phyloP scores from a whole-genome alignment of 2,797 vertebrate genomes.

The Spondyliosoma cantharus region DNA sequence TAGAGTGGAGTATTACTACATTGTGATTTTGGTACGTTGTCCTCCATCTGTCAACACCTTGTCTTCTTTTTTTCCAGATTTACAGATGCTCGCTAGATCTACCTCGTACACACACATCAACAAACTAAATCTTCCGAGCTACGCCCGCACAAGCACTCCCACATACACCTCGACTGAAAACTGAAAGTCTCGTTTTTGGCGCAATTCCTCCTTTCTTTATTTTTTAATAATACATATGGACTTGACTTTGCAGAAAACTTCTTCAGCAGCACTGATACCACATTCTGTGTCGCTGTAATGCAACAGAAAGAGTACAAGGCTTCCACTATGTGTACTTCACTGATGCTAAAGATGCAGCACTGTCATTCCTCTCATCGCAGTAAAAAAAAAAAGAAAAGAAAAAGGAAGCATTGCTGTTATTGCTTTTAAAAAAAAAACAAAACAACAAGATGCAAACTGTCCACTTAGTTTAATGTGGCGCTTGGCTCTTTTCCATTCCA shows the following conservation, averaged over 20 bases:
- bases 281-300: neutral
- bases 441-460: slow-evolving; percentile 44
- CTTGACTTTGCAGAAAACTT: slow-evolving; percentile 9
- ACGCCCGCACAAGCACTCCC: neutral
- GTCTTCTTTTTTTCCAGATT: neutral
- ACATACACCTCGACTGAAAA: neutral
- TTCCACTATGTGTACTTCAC: neutral
- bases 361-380: slow-evolving; percentile 24
- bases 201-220: neutral
- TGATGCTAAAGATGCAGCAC: slow-evolving; percentile 13
- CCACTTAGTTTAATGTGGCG: slow-evolving; percentile 69
- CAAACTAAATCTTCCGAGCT: neutral
- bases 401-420: neutral
- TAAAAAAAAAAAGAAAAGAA: slow-evolving; percentile 1
- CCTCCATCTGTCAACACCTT: neutral
- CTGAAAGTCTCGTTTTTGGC: neutral
- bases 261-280: neutral
- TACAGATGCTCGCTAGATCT: neutral
- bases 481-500: slow-evolving; percentile 61
- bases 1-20: neutral
- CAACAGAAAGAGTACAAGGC: neutral
- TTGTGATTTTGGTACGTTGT: neutral
- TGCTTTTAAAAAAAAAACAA: slow-evolving; percentile 12
- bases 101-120: neutral
- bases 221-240: slow-evolving; percentile 1